Evolutionary conservation across 2,797 vertebrate genomes (phyloP), one percentile per base, ranked within the genome.

Genomic region (Lepus oiostolus): DNA sequence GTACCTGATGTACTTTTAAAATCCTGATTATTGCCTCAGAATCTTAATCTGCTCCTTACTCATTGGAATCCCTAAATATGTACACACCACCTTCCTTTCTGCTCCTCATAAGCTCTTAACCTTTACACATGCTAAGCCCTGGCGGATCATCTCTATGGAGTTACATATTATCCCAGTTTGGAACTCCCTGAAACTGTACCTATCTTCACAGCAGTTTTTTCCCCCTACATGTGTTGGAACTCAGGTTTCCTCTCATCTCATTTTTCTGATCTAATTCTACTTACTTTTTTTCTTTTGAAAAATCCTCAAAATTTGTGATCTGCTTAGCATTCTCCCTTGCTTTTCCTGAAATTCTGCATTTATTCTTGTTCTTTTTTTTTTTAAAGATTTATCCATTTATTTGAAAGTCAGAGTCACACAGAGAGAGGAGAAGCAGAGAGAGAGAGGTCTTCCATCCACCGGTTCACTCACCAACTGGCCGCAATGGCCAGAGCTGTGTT

Each of bases 251-350:
- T 91, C 71, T 83, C 5, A 70, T 84, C 81, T 72, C 74, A 22
- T 92, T 95, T 83, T 71, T 95, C 70, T 80, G 60, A 65, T 90
- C 74, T 87, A 60, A 95, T 62, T 90, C 71, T 12, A 85, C 47
- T 19, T 89, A 58, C 70, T 93, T 93, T 54, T 60, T 80, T 32
- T 32, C 28, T 62, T 95, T 77, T 77, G 82, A 94, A 70, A 94
- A 91, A 92, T 67, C 9, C 26, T 88, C 26, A 21, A 77, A 67
- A 88, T 87, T 47, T 92, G 24, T 93, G 38, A 89, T 80, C 71
- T 83, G n/a, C 58, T 74, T 87, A 82, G 24, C 35, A 76, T 12
- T 94, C 28, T 71, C 92, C 70, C 28, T 90, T 77, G 63, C 58
- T 95, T 85, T 94, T 63, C n/a, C 35, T 95, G 72, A 60, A 93